phyloP scores from a whole-genome alignment of 1,140 invertebrate genomes.

The Chelonus insularis region DNA sequence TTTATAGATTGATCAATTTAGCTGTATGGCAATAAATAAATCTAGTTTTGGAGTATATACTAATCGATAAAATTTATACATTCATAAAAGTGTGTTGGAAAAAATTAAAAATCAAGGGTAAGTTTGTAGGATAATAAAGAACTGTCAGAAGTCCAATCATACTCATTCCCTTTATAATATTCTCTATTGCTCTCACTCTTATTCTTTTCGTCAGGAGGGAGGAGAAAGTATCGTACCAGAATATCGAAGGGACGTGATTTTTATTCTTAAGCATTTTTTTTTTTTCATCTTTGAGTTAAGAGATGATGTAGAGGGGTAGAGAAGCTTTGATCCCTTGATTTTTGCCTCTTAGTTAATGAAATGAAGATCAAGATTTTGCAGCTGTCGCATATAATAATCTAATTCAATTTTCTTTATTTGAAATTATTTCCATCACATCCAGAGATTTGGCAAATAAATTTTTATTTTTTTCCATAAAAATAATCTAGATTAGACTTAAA shows the following conservation, averaged over 20 bases:
- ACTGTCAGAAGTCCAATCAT: constrained; percentile 43
- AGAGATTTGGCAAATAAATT: neutral
- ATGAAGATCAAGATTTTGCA: constrained; percentile 6
- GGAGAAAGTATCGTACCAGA: constrained; percentile 26
- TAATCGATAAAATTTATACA: too few relatives aligned
- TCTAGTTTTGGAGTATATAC: too few relatives aligned
- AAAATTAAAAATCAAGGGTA: neutral
- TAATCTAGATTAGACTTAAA: neutral
- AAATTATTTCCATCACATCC: neutral
- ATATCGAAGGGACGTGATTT: constrained; percentile 24
- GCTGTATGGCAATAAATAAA: too few relatives aligned
- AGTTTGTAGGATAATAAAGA: constrained; percentile 16
- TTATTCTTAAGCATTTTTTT: constrained; percentile 21
- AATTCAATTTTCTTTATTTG: constrained; percentile 22
- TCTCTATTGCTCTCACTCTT: too few relatives aligned
- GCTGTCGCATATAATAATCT: constrained; percentile 9
- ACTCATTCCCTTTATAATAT: constrained; percentile 29
- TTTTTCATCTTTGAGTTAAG: neutral
- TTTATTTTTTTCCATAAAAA: neutral
- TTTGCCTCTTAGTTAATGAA: constrained; percentile 17
- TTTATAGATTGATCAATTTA: too few relatives aligned
- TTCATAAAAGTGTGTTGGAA: too few relatives aligned
- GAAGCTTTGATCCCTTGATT: constrained; percentile 24
- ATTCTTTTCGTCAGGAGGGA: too few relatives aligned
- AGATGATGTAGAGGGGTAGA: neutral